These are phyloP conservation scores for Kobus ellipsiprymnus DNA, from an alignment of 2,113 vertebrate genomes.

Conservation along the genomic window DNA sequence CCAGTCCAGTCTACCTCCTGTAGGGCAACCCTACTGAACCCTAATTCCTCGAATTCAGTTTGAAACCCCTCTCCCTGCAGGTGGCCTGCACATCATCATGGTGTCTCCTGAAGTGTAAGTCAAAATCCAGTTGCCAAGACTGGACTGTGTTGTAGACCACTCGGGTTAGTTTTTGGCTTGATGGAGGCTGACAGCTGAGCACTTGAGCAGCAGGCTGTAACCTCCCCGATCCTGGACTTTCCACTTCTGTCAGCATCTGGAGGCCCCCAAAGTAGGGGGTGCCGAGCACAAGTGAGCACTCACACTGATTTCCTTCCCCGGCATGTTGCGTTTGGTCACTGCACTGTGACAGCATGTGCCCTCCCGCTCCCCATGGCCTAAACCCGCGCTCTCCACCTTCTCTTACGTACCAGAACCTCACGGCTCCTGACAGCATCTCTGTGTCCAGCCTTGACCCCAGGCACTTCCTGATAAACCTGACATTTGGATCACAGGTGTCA, in stretches of 20 bases:
- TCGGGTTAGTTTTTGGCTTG: not conserved
- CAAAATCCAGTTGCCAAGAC: not conserved
- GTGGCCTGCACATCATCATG: not conserved
- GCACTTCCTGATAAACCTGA: not conserved
- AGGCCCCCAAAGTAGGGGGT: not conserved
- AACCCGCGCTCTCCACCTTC: not conserved
- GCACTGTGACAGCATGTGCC: accelerated
- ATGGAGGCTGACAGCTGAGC: not conserved
- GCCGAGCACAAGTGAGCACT: too few species aligned
- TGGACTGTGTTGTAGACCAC: not conserved
- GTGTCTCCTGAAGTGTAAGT: not conserved
- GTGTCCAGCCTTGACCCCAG: not conserved
- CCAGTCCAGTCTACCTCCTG: not conserved
- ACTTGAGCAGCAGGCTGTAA: not conserved
- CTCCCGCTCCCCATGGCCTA: too few species aligned
- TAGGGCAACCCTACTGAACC: not conserved
- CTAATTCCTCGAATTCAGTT: not conserved
- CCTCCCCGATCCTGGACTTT: not conserved
- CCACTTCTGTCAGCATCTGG: not conserved
- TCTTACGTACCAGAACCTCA: not conserved
- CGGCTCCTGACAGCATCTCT: not conserved
- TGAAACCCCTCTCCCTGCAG: not conserved
- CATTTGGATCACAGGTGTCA: not conserved
- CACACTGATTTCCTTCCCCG: not conserved
- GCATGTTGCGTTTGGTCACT: not conserved